These are phyloP conservation scores for Heliconius hortense DNA, from an alignment of 2,888 invertebrate species.

Conservation along the genomic window DNA sequence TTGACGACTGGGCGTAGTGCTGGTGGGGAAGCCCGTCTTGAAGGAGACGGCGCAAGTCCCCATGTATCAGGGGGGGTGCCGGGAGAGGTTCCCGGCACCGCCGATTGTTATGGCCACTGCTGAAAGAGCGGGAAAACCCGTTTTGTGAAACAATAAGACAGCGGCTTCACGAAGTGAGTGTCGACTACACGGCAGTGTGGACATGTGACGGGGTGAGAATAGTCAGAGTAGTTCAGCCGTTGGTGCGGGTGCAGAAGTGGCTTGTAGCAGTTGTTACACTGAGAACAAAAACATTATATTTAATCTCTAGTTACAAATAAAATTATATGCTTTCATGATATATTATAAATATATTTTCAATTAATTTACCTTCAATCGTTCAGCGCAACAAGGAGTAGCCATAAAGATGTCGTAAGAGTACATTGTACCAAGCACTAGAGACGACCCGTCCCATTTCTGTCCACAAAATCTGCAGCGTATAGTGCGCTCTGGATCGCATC, in stretches of 20 bases:
- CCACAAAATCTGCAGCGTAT: slow-evolving; percentile 93
- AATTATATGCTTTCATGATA: neutral
- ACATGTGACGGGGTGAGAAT: slow-evolving; percentile 95
- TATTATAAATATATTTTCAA: neutral
- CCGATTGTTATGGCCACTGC: slow-evolving; percentile 94
- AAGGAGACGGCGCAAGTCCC: slow-evolving; percentile 68
- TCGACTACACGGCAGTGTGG: slow-evolving; percentile 95
- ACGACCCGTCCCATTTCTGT: slow-evolving; percentile 95
- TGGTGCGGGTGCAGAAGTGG: slow-evolving; percentile 93
- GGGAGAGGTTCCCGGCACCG: slow-evolving; percentile 84
- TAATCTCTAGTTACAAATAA: neutral
- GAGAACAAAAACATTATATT: slow-evolving; percentile 53
- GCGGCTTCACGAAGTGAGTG: slow-evolving; percentile 96
- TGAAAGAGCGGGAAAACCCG: slow-evolving; percentile 85
- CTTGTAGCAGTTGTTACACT: slow-evolving; percentile 97
- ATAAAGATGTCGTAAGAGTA: slow-evolving; percentile 99
- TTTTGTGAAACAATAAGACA: slow-evolving; percentile 91
- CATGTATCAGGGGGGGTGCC: slow-evolving; percentile 74
- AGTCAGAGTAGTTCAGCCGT: slow-evolving; percentile 96
- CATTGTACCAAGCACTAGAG: slow-evolving; percentile 97
- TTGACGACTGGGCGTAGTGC: slow-evolving; percentile 76
- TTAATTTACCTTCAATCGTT: slow-evolving; percentile 90
- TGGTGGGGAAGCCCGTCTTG: slow-evolving; percentile 72
- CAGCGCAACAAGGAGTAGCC: slow-evolving; percentile 97
- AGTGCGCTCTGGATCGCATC: slow-evolving; percentile 87